Evolutionary conservation across 2,113 vertebrate species (phyloP).

Genomic region (Maccullochella peelii): DNA sequence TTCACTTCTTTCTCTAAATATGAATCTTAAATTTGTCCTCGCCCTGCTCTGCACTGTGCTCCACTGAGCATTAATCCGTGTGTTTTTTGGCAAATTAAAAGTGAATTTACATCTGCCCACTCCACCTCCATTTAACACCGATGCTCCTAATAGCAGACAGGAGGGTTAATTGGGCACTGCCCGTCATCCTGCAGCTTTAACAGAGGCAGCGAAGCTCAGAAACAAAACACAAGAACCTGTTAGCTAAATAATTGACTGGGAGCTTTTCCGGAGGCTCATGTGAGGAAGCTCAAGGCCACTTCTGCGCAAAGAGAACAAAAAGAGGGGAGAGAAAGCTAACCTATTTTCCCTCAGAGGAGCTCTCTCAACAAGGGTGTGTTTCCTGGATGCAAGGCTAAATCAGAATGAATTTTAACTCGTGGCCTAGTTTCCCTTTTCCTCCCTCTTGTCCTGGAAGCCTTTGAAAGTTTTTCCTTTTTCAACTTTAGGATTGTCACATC

Average conservation of each 20-base stretch:
- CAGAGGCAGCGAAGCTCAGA: neutral
- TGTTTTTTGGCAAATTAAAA: conserved; percentile 52
- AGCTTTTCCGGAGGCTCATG: conserved; percentile 46
- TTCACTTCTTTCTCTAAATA: conserved; percentile 20
- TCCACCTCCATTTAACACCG: conserved; percentile 33
- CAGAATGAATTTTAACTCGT: conserved; percentile 66
- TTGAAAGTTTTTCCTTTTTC: conserved; percentile 53
- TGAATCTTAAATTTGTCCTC: conserved; percentile 36
- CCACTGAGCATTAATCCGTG: conserved; percentile 39
- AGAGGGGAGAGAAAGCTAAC: conserved; percentile 46
- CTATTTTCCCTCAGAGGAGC: conserved; percentile 61
- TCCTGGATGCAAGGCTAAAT: conserved; percentile 69
- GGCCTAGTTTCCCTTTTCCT: conserved; percentile 62
- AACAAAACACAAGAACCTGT: conserved; percentile 16
- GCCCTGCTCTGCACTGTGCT: conserved; percentile 13
- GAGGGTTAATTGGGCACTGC: conserved; percentile 54
- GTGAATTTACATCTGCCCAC: conserved; percentile 47
- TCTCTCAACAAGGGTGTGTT: conserved; percentile 61
- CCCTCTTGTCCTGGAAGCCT: conserved; percentile 63
- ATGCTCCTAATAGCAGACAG: conserved; percentile 20
- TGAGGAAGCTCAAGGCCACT: conserved; percentile 58
- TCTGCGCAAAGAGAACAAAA: conserved; percentile 36
- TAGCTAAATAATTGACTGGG: conserved; percentile 59
- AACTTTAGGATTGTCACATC: conserved; percentile 46
- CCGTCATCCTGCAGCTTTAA: conserved; percentile 30